phyloP scores from a whole-genome alignment of 2,888 invertebrate genomes.

The Stratiomys singularior region DNA sequence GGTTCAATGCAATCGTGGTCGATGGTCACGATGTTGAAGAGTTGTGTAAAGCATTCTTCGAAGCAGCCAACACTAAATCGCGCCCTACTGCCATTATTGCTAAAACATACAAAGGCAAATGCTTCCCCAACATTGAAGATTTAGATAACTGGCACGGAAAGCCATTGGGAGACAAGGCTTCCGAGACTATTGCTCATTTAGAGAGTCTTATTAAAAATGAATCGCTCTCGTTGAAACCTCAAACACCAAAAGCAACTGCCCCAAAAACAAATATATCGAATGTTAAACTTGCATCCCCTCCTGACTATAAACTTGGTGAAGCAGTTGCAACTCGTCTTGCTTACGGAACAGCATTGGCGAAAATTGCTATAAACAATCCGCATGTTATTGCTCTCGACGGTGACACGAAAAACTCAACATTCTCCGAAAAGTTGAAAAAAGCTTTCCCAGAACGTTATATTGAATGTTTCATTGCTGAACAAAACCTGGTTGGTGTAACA shows the following conservation, averaged over 20 bases:
- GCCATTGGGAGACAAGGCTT: conserved; percentile 85
- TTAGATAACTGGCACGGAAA: conserved; percentile 98
- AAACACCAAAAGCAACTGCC: conserved; percentile 75
- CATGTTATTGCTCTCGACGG: conserved; percentile 96
- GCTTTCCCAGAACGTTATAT: conserved; percentile 79
- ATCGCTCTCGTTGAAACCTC: conserved; percentile 71
- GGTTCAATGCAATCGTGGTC: conserved; percentile 88
- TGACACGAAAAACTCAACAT: conserved; percentile 99
- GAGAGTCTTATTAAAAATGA: conserved; percentile 75
- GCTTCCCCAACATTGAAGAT: conserved; percentile 91
- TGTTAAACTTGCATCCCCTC: conserved; percentile 80
- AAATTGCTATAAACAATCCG: conserved; percentile 78
- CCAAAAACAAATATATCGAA: conserved; percentile 79
- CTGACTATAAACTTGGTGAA: conserved; percentile 82
- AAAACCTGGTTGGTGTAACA: conserved; percentile 95
- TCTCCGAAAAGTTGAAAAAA: conserved; percentile 89
- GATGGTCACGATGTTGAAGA: conserved; percentile 97
- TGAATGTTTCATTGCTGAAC: conserved; percentile 99
- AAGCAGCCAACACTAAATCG: conserved; percentile 77
- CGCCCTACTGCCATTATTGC: conserved; percentile 94
- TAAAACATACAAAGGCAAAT: conserved; percentile 95
- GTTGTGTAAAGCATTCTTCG: conserved; percentile 87
- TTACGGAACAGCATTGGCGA: conserved; percentile 93
- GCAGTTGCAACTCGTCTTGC: conserved; percentile 89
- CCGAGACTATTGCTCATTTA: conserved; percentile 75